Base-by-base conservation (phyloP, 2,113 vertebrate genomes). In the Ammodytes dubius region DNA sequence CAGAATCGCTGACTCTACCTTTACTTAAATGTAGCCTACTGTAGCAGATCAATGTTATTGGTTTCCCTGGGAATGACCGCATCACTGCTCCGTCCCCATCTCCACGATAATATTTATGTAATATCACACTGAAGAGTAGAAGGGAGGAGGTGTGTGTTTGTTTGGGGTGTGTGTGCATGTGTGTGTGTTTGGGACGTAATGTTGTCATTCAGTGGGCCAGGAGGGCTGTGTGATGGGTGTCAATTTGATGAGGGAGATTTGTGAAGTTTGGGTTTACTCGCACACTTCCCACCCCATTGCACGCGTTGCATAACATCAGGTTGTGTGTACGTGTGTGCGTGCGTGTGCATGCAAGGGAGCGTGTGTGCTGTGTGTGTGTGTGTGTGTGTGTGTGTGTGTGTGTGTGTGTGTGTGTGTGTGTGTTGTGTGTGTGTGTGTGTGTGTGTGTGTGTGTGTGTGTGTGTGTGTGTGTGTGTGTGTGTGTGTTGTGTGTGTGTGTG, bases 81-180 rank as follows among this genome's bases (percentile, higher is more conserved):
- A 81, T 70, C 47, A 3, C 57, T 45, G 71, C 82, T 42, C 52
- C 17, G 59, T 43, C 11, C 35, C 83, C 77, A 66, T 67, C 70
- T 66, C 50, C 66, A 47, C 35, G 2, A 19, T 1, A 63, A 74
- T 63, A 1, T 9, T 84, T 85, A 73, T 57, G 46, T 70, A 75
- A 77, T 46, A 74, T 87, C 77, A 79, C 88, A 75, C 90, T 88
- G 82, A 85, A 83, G n/a, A 27, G 50, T 11, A 27, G 64, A 46
- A 2, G 50, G 4, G 53, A 13, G 66, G 53, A 42, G 39, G 45
- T 27, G 37, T 72, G 53, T 59, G 17, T 46, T 40, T 64, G 60
- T 53, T 58, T 17, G 46, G 45, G 27, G 43, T 72, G 53, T 59
- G 17, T 46, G 35, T 64, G 60, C 47, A 47, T 17, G 45, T 27